Evolutionary conservation across 2,888 invertebrate species (phyloP).

Genomic region (Geotrupes spiniger): DNA sequence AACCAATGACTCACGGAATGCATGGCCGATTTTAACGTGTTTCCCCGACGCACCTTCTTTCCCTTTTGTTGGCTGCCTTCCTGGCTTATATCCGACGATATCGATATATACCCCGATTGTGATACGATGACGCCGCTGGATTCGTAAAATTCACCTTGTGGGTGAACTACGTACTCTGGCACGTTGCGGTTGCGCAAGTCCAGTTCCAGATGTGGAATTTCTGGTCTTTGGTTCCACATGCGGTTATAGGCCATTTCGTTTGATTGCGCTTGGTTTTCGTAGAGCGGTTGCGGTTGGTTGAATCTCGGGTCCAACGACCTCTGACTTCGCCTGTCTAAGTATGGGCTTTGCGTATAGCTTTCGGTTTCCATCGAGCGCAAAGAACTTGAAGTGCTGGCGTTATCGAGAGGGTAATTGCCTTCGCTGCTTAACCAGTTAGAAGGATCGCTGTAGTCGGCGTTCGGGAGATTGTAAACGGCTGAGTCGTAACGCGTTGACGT

Average conservation of each 20-base stretch:
- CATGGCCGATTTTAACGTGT: conserved; percentile 75
- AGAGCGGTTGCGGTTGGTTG: conserved; percentile 26
- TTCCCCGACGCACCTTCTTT: conserved; percentile 68
- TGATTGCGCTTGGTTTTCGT: conserved; percentile 38
- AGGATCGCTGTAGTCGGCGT: conserved; percentile 58
- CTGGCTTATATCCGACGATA: conserved; percentile 65
- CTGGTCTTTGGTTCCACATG: conserved; percentile 46
- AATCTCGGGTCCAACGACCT: conserved; percentile 24
- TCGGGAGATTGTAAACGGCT: conserved; percentile 55
- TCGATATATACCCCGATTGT: conserved; percentile 75
- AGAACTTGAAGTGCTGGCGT: conserved; percentile 60
- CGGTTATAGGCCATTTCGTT: conserved; percentile 33
- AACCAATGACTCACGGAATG: conserved; percentile 77
- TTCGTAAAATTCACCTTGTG: conserved; percentile 49
- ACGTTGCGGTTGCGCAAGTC: conserved; percentile 55
- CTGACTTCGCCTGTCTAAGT: conserved; percentile 38
- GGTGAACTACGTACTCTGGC: conserved; percentile 49
- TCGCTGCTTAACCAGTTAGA: conserved; percentile 53
- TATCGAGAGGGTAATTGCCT: conserved; percentile 53
- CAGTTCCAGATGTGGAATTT: conserved; percentile 49
- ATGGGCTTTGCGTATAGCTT: conserved; percentile 52
- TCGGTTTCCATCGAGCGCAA: conserved; percentile 59
- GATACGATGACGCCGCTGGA: conserved; percentile 66
- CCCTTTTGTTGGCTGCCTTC: conserved; percentile 55
- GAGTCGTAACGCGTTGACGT: conserved; percentile 63